Evolutionary conservation across 2,888 invertebrate genomes (phyloP), one percentile per base, ranked within the genome.

Genomic region (Nymphalis polychloros): DNA sequence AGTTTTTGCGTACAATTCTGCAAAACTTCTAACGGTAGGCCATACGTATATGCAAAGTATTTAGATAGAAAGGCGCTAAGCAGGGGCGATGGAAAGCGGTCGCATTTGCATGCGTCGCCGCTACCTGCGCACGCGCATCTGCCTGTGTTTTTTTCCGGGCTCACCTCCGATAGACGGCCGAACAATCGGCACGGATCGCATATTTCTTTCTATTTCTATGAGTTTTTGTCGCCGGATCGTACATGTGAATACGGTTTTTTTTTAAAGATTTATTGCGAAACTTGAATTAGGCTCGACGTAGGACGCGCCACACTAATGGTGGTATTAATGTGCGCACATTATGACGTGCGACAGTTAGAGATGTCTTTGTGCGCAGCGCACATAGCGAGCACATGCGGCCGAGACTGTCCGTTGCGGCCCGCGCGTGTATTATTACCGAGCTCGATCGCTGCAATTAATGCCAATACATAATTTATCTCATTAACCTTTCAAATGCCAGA

Each of bases 61-160:
- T 55, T 41, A 48, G 61, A 55, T 61, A 57, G 70, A 65, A 59
- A 47, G 59, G 64, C 63, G 52, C 61, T 19, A 59, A 59, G 47
- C 67, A 48, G 52, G 63, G 46, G 67, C 65, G 55, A 41, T 65
- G 60, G 70, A 68, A 66, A 68, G 65, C 60, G 71, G 69, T 46
- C 70, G 52, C 72, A 84, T 83, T 83, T 83, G 85, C 84, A 84
- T 85, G 84, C 81, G 75, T 78, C 78, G 74, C 72, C 75, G 76
- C 81, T 86, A 86, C 87, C 86, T 85, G 87, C 83, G 81, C 81
- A 71, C 75, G 74, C 80, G 82, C 86, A 86, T 83, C 86, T 84
- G 84, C 71, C 70, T 70, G 72, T 49, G 78, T 49, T 57, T 80
- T 82, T 79, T 80, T 79, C 74, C 62, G 67, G 59, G 69, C 73